Percentiles rank a stretch among this genome's conserved stretches.
These are phyloP conservation scores for Rhaphigaster nebulosa DNA, from an alignment of 2,888 invertebrate species.

Conservation along the genomic window DNA sequence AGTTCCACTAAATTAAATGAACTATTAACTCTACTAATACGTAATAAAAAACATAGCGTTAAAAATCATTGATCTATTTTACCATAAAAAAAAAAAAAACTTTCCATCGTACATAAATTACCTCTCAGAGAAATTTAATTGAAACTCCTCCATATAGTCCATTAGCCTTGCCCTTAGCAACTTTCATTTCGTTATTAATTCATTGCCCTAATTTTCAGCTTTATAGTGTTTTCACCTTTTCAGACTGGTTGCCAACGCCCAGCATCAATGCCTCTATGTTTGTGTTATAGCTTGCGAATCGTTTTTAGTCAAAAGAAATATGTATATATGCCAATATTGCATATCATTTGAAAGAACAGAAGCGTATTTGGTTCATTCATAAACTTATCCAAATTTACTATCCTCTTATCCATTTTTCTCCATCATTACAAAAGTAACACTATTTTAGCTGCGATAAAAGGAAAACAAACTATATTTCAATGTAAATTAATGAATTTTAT, in stretches of 20 bases:
- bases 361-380: too few relatives aligned
- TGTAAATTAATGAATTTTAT: too few relatives aligned
- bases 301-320: neutral
- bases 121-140: neutral
- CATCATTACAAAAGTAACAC: too few relatives aligned
- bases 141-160: neutral
- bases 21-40: too few relatives aligned
- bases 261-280: neutral
- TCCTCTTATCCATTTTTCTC: too few relatives aligned
- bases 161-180: neutral
- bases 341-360: too few relatives aligned
- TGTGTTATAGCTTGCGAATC: neutral
- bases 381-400: too few relatives aligned
- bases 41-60: neutral
- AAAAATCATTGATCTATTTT: neutral
- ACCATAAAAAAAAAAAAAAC: too few relatives aligned
- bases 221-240: neutral
- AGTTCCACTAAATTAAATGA: too few relatives aligned
- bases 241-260: neutral
- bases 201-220: neutral
- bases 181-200: constrained; percentile 18
- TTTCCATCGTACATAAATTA: neutral
- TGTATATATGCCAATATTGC: neutral
- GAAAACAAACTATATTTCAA: too few relatives aligned
- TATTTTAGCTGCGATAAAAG: too few relatives aligned